Conservation (phyloP, 1,140 invertebrate genomes). For the Scaptomyza hsui region DNA sequence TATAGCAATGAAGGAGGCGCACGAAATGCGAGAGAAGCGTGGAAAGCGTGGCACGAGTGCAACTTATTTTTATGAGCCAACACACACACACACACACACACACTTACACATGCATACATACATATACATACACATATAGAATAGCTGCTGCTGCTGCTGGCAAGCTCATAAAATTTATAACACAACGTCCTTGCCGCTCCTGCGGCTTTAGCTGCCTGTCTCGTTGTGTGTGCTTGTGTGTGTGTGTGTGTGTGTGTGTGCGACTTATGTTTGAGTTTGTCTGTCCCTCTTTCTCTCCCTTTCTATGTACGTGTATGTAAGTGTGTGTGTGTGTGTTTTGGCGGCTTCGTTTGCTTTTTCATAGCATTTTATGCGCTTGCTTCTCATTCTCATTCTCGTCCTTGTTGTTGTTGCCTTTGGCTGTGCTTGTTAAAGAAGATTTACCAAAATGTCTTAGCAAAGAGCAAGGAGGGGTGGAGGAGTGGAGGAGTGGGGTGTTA, state of each 20-base stretch:
- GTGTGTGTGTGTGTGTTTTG: conserved; percentile 46
- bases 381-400: conserved; percentile 61
- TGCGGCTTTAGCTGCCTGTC: conserved; percentile 61
- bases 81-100: conserved; percentile 37
- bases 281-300: conserved; percentile 19
- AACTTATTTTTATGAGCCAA: conserved; percentile 81
- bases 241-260: conserved; percentile 34
- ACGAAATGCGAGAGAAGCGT: conserved; percentile 42
- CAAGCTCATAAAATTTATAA: conserved; percentile 83
- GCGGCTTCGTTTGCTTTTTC: conserved; percentile 77
- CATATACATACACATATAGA: conserved; percentile 35
- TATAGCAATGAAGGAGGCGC: conserved; percentile 43
- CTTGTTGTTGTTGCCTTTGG: conserved; percentile 59
- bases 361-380: conserved; percentile 72
- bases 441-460: conserved; percentile 77
- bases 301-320: conserved; percentile 17
- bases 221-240: conserved; percentile 29
- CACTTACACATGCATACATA: conserved; percentile 16
- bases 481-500: neutral
- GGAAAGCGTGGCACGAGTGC: conserved; percentile 76
- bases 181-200: conserved; percentile 80
- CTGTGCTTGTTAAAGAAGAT: conserved; percentile 75
- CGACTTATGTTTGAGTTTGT: conserved; percentile 60
- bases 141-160: conserved; percentile 64
- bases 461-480: conserved; percentile 6